These are phyloP conservation scores for Oplegnathus fasciatus DNA, from an alignment of 2,113 vertebrate genomes.

Conservation along the genomic window DNA sequence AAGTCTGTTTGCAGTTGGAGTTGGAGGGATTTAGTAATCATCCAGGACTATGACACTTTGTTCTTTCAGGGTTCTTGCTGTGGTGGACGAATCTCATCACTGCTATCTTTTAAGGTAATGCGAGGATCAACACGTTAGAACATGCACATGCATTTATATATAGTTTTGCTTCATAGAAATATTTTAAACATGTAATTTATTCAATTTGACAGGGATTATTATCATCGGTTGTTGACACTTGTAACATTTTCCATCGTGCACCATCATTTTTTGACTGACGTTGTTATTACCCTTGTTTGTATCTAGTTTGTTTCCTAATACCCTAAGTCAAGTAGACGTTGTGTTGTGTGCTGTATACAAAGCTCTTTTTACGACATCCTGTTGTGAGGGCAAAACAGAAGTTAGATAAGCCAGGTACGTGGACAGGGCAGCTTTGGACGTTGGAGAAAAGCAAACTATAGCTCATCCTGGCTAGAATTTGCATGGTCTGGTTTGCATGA, in stretches of 20 bases:
- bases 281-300: constrained; percentile 38
- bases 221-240: neutral
- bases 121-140: neutral
- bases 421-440: neutral
- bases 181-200: neutral
- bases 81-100: neutral
- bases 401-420: neutral
- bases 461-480: constrained; percentile 42
- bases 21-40: neutral
- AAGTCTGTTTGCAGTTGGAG: constrained; percentile 14
- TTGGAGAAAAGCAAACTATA: neutral
- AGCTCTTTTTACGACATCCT: neutral
- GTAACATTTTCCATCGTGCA: constrained; percentile 9
- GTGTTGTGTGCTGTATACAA: neutral
- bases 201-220: constrained; percentile 4
- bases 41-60: constrained; percentile 3
- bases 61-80: neutral
- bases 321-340: neutral
- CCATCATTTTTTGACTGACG: constrained; percentile 17
- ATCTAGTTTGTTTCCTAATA: constrained; percentile 35
- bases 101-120: constrained; percentile 15
- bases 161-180: neutral
- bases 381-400: neutral
- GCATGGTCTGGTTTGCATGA: constrained; percentile 72
- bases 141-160: neutral